Evolutionary conservation across 1,140 invertebrate genomes (phyloP), one percentile per base, ranked within the genome.

Genomic region (Lanistes nyassanus): DNA sequence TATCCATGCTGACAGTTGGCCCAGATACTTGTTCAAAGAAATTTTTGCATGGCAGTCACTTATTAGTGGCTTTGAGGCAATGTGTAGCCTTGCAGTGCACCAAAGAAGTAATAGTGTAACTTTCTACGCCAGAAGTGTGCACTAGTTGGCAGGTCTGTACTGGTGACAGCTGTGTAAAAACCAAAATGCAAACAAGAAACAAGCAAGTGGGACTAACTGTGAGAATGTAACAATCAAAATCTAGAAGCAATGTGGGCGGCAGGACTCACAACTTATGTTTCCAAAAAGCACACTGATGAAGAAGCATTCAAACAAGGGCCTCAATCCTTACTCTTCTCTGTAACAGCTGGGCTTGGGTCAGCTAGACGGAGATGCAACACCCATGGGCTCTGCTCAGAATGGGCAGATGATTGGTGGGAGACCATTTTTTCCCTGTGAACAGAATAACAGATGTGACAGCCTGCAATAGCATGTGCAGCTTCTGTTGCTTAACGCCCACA

Each of bases 361-460:
- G 51, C 36, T 23, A 68, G 71, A 6, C 77, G 53, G 21, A 79
- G 70, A 51, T 79, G 74, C 21, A 79, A 62, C 16, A 79, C 70
- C 77, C 77, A 79, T 1, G 67, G 65, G 11, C 31, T 16, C 21
- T 62, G 51, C 23, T 71, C 74, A 56, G 55, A n/a, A 65, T 79
- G 77, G n/a, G 71, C 58, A 55, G 74, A 76, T 3, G 65, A 73
- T 65, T 79, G 74, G 58, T 79, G 77, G 21, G 74, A 75, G 53
- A 73, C 64, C 69, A 79, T 58, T 39, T 79, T 79, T 29, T 79
- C 77, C 62, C 77, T 79, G 73, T 31, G 16, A 68, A 66, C 47
- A 65, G 13, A 67, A 72, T 23, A 64, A 36, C 19, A 39, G 47
- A 0, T 42, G 7, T 23, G n/a, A 31, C 21, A 21, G 21, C 1